phyloP scores from a whole-genome alignment of 2,797 vertebrate species.

The Siniperca obscura region DNA sequence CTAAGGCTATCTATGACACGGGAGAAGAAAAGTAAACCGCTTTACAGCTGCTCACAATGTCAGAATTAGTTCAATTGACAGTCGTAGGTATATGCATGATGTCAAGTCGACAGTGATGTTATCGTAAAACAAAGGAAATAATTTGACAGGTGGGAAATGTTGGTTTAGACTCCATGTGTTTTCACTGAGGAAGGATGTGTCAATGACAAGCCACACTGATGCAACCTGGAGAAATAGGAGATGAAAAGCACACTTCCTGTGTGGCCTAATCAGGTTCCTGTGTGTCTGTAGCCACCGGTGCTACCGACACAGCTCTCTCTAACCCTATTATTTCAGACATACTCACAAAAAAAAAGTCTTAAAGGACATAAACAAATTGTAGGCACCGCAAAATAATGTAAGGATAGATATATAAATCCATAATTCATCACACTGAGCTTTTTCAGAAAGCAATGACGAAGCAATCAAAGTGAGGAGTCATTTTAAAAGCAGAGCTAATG shows the following conservation, averaged over 20 bases:
- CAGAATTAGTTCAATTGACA: slow-evolving; percentile 64
- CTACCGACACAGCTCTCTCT: slow-evolving; percentile 41
- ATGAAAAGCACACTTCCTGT: slow-evolving; percentile 78
- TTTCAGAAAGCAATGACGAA: slow-evolving; percentile 48
- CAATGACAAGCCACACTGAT: slow-evolving; percentile 76
- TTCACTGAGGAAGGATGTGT: slow-evolving; percentile 72
- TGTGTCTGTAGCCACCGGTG: slow-evolving; percentile 52
- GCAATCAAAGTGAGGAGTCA: slow-evolving; percentile 63
- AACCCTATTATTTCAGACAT: slow-evolving; percentile 52
- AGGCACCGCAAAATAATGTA: slow-evolving; percentile 32
- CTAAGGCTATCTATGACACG: slow-evolving; percentile 48
- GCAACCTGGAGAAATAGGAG: slow-evolving; percentile 80
- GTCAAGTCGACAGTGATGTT: slow-evolving; percentile 65
- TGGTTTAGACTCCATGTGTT: slow-evolving; percentile 73
- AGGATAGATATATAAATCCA: slow-evolving; percentile 43
- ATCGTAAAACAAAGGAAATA: slow-evolving; percentile 69
- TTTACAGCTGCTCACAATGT: slow-evolving; percentile 34
- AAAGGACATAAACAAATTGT: slow-evolving; percentile 49
- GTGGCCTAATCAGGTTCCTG: slow-evolving; percentile 75
- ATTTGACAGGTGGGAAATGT: slow-evolving; percentile 78
- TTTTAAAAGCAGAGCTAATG: slow-evolving; percentile 69
- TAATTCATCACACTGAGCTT: slow-evolving; percentile 42
- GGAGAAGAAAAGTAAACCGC: slow-evolving; percentile 34
- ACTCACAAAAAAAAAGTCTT: background rate
- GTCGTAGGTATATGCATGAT: slow-evolving; percentile 47